These are phyloP conservation scores for Volucella inanis DNA, from an alignment of 2,888 invertebrate genomes.

Conservation along the genomic window DNA sequence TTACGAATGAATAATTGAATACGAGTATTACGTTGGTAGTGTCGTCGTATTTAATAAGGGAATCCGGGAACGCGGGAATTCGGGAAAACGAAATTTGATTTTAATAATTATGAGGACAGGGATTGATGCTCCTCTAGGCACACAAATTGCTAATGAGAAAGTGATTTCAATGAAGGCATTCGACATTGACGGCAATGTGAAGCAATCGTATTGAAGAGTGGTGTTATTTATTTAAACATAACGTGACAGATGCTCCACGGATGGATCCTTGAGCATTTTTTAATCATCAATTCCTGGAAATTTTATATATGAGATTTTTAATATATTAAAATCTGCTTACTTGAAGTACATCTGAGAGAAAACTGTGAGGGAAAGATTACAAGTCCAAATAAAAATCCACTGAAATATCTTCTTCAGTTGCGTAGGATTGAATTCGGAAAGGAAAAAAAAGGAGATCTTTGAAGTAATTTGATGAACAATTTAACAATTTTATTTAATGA, in stretches of 20 bases:
- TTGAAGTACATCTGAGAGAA: too few relatives aligned
- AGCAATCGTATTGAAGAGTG: neutral
- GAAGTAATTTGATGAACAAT: too few relatives aligned
- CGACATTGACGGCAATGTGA: neutral
- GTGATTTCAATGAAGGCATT: constrained; percentile 1
- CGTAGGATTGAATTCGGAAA: too few relatives aligned
- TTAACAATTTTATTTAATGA: too few relatives aligned
- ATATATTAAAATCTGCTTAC: too few relatives aligned
- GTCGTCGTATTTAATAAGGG: neutral
- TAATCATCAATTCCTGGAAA: neutral
- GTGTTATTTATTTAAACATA: neutral
- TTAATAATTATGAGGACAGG: constrained; percentile 17
- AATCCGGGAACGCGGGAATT: neutral
- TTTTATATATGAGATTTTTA: neutral
- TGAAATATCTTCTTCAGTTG: too few relatives aligned
- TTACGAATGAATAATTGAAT: constrained; percentile 56
- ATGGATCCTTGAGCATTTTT: too few relatives aligned
- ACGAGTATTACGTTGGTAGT: neutral
- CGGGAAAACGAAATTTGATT: constrained; percentile 23
- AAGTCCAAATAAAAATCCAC: too few relatives aligned
- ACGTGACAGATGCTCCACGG: too few relatives aligned
- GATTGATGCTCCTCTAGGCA: neutral
- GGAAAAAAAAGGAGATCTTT: too few relatives aligned
- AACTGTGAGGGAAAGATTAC: too few relatives aligned
- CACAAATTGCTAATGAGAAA: constrained; percentile 4